Evolutionary conservation across 2,888 invertebrate species (phyloP).

Genomic region (Temnothorax unifasciatus): DNA sequence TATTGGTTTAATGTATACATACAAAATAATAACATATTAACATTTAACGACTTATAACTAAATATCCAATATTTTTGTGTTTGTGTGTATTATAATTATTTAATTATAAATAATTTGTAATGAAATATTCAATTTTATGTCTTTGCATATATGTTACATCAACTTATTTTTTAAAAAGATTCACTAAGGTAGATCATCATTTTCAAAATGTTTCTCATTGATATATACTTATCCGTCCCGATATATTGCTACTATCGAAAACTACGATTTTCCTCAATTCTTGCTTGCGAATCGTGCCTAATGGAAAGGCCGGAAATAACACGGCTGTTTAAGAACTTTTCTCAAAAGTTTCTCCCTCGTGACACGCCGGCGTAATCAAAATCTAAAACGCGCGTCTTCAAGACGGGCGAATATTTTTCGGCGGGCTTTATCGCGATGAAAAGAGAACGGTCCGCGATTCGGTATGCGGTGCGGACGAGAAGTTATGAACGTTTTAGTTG

Average conservation of each 20-base stretch:
- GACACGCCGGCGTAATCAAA: slow-evolving; percentile 59
- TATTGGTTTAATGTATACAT: background rate
- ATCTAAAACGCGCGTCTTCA: slow-evolving; percentile 54
- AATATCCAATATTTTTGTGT: background rate
- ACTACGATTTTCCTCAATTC: background rate
- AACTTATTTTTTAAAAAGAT: background rate
- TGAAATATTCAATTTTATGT: background rate
- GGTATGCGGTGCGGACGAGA: slow-evolving; percentile 67
- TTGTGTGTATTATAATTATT: background rate
- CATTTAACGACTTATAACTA: background rate
- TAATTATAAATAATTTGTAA: slow-evolving; percentile 1
- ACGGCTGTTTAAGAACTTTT: background rate
- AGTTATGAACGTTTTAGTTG: slow-evolving; percentile 78
- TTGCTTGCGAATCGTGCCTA: background rate
- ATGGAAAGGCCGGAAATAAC: background rate
- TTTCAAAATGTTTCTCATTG: background rate
- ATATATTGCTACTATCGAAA: background rate
- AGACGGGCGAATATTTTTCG: slow-evolving; percentile 65
- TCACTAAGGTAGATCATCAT: background rate
- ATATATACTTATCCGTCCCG: background rate
- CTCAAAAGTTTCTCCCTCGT: slow-evolving; percentile 29
- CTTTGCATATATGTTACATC: background rate
- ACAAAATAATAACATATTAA: background rate
- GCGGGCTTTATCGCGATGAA: slow-evolving; percentile 51
- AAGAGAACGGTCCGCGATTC: slow-evolving; percentile 51